phyloP scores from a whole-genome alignment of 2,113 vertebrate genomes.

The Nesogale talazaci region DNA sequence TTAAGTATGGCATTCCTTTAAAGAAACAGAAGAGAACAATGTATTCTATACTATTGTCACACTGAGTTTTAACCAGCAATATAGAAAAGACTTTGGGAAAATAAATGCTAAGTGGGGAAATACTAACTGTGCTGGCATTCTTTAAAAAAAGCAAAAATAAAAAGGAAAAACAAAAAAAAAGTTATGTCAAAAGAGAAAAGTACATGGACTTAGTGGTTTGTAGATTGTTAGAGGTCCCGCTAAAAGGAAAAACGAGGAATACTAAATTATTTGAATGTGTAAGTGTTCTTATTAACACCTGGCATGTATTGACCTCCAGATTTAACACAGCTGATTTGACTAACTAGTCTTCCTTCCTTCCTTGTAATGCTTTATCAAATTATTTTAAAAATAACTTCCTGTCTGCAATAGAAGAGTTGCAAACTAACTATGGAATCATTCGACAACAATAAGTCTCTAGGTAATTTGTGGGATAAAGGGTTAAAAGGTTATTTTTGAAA shows the following conservation, averaged over 20 bases:
- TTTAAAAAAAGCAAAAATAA: not conserved
- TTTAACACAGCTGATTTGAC: conserved; percentile 18
- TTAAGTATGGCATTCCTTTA: conserved; percentile 18
- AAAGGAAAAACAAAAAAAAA: conserved; percentile 18
- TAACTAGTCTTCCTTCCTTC: conserved; percentile 20
- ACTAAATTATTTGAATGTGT: conserved; percentile 41
- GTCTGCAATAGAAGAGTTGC: not conserved
- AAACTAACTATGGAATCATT: not conserved
- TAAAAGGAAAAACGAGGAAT: not conserved
- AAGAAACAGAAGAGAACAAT: not conserved
- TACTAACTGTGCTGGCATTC: conserved; percentile 49
- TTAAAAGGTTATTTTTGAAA: conserved; percentile 51
- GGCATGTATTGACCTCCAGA: conserved; percentile 50
- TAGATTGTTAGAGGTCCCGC: conserved; percentile 17
- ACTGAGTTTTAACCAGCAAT: conserved; percentile 7
- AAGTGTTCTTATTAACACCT: conserved; percentile 56
- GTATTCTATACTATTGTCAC: conserved; percentile 8
- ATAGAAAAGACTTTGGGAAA: conserved; percentile 54
- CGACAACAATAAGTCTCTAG: not conserved
- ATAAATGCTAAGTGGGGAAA: conserved; percentile 45
- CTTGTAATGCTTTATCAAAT: conserved; percentile 37
- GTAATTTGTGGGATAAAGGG: not conserved
- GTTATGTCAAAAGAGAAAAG: conserved; percentile 47
- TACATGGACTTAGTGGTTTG: conserved; percentile 35
- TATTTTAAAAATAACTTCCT: conserved; percentile 20